These are phyloP conservation scores for Phorcus lineatus DNA, from an alignment of 2,888 invertebrate species.

Conservation along the genomic window DNA sequence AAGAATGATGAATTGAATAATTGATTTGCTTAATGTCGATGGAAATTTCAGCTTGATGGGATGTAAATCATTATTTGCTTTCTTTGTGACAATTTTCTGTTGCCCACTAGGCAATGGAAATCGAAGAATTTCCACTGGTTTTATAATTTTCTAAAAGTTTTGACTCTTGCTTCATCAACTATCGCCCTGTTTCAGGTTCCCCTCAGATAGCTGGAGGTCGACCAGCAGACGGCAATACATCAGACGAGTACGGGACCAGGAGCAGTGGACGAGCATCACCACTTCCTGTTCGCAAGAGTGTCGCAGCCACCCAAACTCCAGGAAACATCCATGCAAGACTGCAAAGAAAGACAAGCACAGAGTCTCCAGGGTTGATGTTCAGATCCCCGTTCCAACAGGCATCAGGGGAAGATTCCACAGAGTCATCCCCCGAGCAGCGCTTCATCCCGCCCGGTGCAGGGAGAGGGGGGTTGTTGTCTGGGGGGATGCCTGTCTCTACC, in stretches of 20 bases:
- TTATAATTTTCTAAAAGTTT: no score
- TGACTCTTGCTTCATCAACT: no score
- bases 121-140: no score
- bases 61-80: no score
- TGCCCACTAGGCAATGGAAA: no score
- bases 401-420: constrained; percentile 39
- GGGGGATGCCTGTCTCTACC: constrained; percentile 54
- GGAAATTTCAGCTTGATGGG: no score
- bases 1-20: no score
- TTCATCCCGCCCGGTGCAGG: constrained; percentile 21
- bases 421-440: constrained; percentile 26
- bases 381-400: constrained; percentile 27
- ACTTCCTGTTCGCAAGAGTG: constrained; percentile 55
- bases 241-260: constrained; percentile 38
- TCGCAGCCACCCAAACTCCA: constrained; percentile 60
- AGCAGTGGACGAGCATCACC: constrained; percentile 51
- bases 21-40: no score
- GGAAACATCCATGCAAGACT: constrained; percentile 52
- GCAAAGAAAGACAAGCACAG: constrained; percentile 40
- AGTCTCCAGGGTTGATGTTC: constrained; percentile 36
- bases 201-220: constrained; percentile 35
- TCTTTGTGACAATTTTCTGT: no score
- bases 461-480: constrained; percentile 32
- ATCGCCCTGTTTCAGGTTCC: constrained; percentile 42
- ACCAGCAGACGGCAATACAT: constrained; percentile 35